Evolutionary conservation across 2,888 invertebrate species (phyloP).

Genomic region (Xestia c-nigrum): DNA sequence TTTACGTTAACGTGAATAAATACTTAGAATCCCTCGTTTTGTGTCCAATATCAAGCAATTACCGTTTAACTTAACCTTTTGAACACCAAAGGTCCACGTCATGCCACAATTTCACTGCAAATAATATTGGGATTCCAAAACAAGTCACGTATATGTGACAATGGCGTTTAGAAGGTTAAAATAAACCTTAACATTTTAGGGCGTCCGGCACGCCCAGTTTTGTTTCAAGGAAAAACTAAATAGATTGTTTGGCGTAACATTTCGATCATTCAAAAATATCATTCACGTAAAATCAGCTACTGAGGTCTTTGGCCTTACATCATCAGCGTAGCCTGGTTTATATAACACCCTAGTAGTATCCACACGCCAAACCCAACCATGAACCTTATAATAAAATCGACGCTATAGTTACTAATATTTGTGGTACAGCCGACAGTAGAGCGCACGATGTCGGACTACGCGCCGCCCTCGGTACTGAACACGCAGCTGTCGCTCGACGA

Average conservation of each 20-base stretch:
- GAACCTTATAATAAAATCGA: not conserved
- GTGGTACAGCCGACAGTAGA: slow-evolving; percentile 71
- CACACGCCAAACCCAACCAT: not conserved
- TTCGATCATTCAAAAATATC: not conserved
- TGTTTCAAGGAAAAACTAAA: not conserved
- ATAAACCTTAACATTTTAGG: not conserved
- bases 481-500: slow-evolving; percentile 89
- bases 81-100: too few species aligned
- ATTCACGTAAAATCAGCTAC: not conserved
- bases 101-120: too few species aligned
- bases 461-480: slow-evolving; percentile 88
- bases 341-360: not conserved
- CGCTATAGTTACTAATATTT: not conserved
- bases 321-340: not conserved
- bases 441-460: slow-evolving; percentile 82
- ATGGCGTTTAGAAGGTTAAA: too few species aligned
- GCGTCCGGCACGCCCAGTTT: not conserved
- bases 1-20: not conserved
- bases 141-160: too few species aligned
- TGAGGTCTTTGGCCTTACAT: not conserved
- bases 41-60: not conserved
- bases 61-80: too few species aligned
- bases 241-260: not conserved
- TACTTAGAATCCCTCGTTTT: not conserved
- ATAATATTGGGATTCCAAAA: too few species aligned